Evolutionary conservation across 1,140 invertebrate genomes (phyloP).

Genomic region (Platyscapa corneri): DNA sequence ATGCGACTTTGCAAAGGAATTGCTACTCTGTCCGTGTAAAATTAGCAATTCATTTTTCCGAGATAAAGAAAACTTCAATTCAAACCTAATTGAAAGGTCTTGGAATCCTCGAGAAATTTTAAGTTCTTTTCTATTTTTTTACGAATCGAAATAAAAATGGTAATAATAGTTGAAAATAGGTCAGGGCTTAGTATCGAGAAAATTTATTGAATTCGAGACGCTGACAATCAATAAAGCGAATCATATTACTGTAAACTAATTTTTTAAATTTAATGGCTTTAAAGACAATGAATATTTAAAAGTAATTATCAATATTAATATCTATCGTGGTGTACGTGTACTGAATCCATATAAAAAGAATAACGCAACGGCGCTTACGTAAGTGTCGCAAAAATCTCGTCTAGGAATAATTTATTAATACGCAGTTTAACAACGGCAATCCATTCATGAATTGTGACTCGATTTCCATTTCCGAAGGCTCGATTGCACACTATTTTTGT

Average conservation of each 20-base stretch:
- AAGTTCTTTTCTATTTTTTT: too few species aligned
- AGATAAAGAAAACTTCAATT: too few species aligned
- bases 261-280: neutral
- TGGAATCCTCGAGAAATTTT: neutral
- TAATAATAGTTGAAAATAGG: neutral
- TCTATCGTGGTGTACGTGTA: too few species aligned
- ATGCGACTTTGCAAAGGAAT: neutral
- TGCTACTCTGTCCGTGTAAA: neutral
- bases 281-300: neutral
- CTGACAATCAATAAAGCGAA: neutral
- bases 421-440: too few species aligned
- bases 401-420: too few species aligned
- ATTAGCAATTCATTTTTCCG: neutral
- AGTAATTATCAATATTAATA: neutral
- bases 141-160: neutral
- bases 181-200: neutral
- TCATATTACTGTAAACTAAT: neutral
- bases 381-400: too few species aligned
- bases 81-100: neutral
- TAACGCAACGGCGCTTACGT: too few species aligned
- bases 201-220: neutral
- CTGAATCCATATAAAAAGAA: too few species aligned
- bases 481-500: too few species aligned
- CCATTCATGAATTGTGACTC: too few species aligned
- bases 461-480: too few species aligned